Evolutionary conservation across 1,140 invertebrate species (phyloP).

Genomic region (Cryptotermes secundus): DNA sequence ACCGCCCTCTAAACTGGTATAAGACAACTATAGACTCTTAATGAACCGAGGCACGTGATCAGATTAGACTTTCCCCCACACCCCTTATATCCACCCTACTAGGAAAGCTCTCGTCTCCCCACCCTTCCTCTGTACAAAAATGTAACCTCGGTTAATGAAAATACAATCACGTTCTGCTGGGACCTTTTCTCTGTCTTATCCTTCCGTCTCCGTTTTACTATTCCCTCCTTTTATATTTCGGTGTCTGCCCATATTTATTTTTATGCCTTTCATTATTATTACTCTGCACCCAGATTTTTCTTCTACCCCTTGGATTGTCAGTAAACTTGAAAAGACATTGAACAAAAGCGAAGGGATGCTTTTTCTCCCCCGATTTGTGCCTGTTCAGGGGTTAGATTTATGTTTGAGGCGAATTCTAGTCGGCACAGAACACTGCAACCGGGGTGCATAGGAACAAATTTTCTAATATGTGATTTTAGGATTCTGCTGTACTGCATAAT

Average conservation of each 20-base stretch:
- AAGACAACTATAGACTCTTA: constrained; percentile 5
- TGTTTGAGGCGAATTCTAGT: not conserved
- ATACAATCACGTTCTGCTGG: not conserved
- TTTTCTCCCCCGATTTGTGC: not conserved
- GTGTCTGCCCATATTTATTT: not conserved
- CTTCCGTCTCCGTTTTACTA: not conserved
- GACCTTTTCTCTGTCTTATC: not conserved
- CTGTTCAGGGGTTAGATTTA: not conserved
- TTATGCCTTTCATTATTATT: not conserved
- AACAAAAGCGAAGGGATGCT: not conserved
- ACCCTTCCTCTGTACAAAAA: not conserved
- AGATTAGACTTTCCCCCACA: constrained; percentile 7
- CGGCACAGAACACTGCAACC: not conserved
- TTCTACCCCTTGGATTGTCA: not conserved
- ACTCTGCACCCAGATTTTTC: too few species aligned
- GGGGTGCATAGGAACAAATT: not conserved
- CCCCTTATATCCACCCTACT: not conserved
- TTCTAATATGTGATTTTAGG: too few species aligned
- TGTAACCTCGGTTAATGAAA: constrained; percentile 17
- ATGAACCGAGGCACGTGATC: constrained; percentile 9
- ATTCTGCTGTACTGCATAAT: too few species aligned
- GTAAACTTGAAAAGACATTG: not conserved
- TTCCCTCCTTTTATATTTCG: not conserved
- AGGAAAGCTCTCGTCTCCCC: not conserved
- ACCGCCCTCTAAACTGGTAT: not conserved